A percentile compares a stretch with the other conserved stretches of the same genome.
Evolutionary conservation across 1,140 invertebrate species (phyloP).

Genomic region (Drosophila murphyi): DNA sequence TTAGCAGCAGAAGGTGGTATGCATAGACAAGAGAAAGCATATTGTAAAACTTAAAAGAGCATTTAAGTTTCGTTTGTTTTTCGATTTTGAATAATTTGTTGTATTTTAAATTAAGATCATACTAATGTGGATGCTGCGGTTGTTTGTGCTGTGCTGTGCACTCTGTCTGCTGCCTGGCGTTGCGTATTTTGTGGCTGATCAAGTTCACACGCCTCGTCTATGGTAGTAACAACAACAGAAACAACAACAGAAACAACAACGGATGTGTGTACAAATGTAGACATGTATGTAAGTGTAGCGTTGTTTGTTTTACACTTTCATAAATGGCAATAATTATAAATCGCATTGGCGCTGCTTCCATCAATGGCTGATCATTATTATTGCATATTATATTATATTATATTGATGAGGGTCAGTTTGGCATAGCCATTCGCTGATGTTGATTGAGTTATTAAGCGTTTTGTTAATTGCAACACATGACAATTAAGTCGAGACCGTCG

Average conservation of each 20-base stretch:
- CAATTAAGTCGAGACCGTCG: conserved; percentile 24
- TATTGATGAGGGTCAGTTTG: conserved; percentile 61
- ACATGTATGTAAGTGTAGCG: conserved; percentile 13
- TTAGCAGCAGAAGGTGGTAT: background rate
- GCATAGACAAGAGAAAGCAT: background rate
- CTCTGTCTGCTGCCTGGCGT: conserved; percentile 13
- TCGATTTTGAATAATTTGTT: conserved; percentile 3
- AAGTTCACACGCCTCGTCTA: conserved; percentile 62
- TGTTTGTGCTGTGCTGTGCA: conserved; percentile 30
- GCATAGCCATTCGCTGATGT: background rate
- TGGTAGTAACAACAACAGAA: background rate
- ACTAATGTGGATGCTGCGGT: conserved; percentile 59
- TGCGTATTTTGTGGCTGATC: conserved; percentile 61
- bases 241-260: background rate
- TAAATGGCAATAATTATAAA: conserved; percentile 72
- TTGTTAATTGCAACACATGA: conserved; percentile 61
- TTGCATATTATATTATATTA: conserved; percentile 37
- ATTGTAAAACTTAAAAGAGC: background rate
- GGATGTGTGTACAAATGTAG: conserved; percentile 5
- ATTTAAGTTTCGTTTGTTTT: background rate
- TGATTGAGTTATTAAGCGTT: conserved; percentile 79
- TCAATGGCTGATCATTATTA: conserved; percentile 29
- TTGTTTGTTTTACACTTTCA: conserved; percentile 54
- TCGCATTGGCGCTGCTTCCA: conserved; percentile 29
- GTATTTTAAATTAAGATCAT: conserved; percentile 64